phyloP scores from a whole-genome alignment of 2,888 invertebrate genomes.

The Chromoteleia sp. region DNA sequence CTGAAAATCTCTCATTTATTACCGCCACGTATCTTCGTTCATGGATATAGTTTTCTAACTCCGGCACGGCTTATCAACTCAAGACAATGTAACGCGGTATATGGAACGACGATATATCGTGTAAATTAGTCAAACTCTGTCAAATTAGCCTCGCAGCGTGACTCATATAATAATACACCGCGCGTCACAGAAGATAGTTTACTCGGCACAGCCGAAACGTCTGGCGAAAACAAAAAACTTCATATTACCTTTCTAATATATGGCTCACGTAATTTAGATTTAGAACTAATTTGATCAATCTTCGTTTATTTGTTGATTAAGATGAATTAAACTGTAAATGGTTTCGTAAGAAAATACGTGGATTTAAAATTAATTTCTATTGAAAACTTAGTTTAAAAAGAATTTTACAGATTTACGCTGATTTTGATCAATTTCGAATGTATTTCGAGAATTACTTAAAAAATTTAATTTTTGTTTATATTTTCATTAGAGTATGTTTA shows the following conservation, averaged over 20 bases:
- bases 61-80: conserved; percentile 31
- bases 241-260: neutral
- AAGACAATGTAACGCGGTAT: conserved; percentile 30
- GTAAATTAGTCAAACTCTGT: conserved; percentile 58
- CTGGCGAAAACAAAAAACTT: neutral
- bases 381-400: too few relatives aligned
- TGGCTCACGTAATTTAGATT: conserved; percentile 1
- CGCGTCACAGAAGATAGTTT: conserved; percentile 23
- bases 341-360: too few relatives aligned
- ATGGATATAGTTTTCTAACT: conserved; percentile 47
- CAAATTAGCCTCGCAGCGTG: conserved; percentile 47
- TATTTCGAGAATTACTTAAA: too few relatives aligned
- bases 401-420: too few relatives aligned
- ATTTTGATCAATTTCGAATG: too few relatives aligned
- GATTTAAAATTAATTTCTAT: too few relatives aligned
- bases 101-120: conserved; percentile 39
- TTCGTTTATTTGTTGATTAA: too few relatives aligned
- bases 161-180: conserved; percentile 44
- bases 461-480: too few relatives aligned
- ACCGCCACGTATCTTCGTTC: conserved; percentile 18
- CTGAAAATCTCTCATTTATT: conserved; percentile 36
- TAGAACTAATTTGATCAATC: neutral
- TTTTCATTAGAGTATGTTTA: too few relatives aligned
- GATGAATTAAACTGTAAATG: too few relatives aligned
- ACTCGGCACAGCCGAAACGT: neutral